Evolutionary conservation across 2,888 invertebrate genomes (phyloP).

Genomic region (Drosophila glabriapex): DNA sequence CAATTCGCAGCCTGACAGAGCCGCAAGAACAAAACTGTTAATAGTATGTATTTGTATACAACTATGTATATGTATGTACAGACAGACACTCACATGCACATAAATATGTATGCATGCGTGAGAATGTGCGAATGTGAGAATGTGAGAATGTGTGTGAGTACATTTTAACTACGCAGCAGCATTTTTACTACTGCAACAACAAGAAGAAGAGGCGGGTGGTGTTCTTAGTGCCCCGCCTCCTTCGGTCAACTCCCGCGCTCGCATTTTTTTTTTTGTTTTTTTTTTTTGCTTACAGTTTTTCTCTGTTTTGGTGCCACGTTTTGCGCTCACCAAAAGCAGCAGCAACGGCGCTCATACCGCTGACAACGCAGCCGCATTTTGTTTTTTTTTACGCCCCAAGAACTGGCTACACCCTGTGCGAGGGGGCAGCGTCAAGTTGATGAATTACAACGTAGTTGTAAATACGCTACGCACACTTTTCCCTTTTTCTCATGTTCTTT

Average conservation of each 20-base stretch:
- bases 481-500: not conserved
- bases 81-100: conserved; percentile 9
- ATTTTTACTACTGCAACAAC: conserved; percentile 61
- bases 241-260: conserved; percentile 20
- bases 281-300: conserved; percentile 29
- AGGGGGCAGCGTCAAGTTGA: conserved; percentile 46
- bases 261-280: not conserved
- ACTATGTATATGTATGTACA: conserved; percentile 17
- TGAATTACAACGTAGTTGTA: conserved; percentile 72
- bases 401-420: conserved; percentile 43
- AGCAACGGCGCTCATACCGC: conserved; percentile 32
- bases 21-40: conserved; percentile 23
- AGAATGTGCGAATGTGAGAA: conserved; percentile 20
- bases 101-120: conserved; percentile 18
- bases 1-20: conserved; percentile 53
- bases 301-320: conserved; percentile 58
- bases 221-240: conserved; percentile 24
- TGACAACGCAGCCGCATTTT: conserved; percentile 74
- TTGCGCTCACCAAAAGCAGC: conserved; percentile 37
- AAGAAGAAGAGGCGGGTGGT: conserved; percentile 37
- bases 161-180: conserved; percentile 75
- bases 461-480: conserved; percentile 46
- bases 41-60: conserved; percentile 32
- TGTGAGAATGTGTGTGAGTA: conserved; percentile 34
- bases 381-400: conserved; percentile 43